Conservation (phyloP, 2,797 vertebrate species). For the Lutjanus argentimaculatus region DNA sequence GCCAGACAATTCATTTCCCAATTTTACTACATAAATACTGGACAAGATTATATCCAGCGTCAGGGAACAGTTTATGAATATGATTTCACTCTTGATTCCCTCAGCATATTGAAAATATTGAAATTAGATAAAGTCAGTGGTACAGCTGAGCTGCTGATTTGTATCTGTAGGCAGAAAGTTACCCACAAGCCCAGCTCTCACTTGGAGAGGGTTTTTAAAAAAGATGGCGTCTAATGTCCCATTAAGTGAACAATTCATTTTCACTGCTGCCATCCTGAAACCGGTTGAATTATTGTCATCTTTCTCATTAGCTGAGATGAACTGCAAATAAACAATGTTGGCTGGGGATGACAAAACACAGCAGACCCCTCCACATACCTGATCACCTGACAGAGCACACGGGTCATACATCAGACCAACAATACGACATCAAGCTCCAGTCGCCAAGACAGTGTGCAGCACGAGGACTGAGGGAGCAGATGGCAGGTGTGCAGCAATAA, state of each 20-base stretch:
- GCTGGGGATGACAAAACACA: background rate
- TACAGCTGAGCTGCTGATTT: slow-evolving; percentile 33
- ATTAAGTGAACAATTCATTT: slow-evolving; percentile 17
- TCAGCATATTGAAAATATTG: slow-evolving; percentile 52
- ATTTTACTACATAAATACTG: slow-evolving; percentile 55
- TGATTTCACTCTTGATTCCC: slow-evolving; percentile 72
- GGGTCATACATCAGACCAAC: background rate
- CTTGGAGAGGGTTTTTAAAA: background rate
- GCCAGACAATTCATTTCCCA: slow-evolving; percentile 42
- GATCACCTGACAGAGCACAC: background rate
- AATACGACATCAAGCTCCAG: no score
- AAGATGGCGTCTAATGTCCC: background rate
- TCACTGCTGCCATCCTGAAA: background rate
- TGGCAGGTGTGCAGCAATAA: no score
- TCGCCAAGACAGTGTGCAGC: no score
- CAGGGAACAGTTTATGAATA: slow-evolving; percentile 67
- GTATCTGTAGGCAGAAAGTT: background rate
- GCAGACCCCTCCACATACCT: background rate
- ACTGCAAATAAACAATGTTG: background rate
- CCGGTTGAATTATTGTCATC: background rate
- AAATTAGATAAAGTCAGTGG: slow-evolving; percentile 29
- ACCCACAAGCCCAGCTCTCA: background rate
- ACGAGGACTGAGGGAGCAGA: no score
- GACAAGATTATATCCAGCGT: slow-evolving; percentile 58
- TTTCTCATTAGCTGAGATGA: background rate